Base-by-base conservation (phyloP, 2,113 vertebrate species). In the Eulemur rufifrons region DNA sequence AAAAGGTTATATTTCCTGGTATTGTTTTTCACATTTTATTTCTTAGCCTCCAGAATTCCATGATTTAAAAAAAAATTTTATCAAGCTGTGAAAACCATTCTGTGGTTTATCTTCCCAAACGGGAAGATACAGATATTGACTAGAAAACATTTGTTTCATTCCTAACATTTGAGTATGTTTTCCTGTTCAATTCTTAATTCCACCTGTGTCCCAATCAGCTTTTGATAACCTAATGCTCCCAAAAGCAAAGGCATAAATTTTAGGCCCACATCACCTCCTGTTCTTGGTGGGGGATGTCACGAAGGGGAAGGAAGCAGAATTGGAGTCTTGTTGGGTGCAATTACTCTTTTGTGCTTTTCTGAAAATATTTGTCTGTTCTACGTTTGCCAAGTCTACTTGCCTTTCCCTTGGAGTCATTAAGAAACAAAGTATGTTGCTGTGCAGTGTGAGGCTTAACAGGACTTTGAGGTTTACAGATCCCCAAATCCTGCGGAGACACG, bases 161-260 rank as follows among this genome's bases (percentile, higher is more conserved):
- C 77, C 71, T 88, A 93, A 77, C 12, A 63, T 64, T 68, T 71
- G n/a, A 93, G 64, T 91, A 29, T 17, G 15, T 56, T 76, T 95
- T 95, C 94, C 56, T 89, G 25, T 97, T 94, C 34, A 37, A 6
- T 56, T 88, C 50, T 95, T 85, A 69, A 89, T 74, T 88, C 27
- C 69, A 47, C 18, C 66, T 89, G 52, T 27, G 47, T 29, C 11
- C 61, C 39, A 68, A 45, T 68, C 32, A 83, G 25, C 37, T 29
- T 84, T 56, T 23, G 37, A 42, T 66, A 74, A 29, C 37, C 18
- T 61, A 20, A 39, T 32, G n/a, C 13, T 92, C 34, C 83, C 59
- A 15, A 76, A 91, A 69, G 18, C 18, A 73, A 47, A 45, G 61
- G 45, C 15, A 45, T 14, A 29, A 7, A n/a, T 37, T 37, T 89